Conservation (phyloP, 2,113 vertebrate genomes). For the Cacatua alba region DNA sequence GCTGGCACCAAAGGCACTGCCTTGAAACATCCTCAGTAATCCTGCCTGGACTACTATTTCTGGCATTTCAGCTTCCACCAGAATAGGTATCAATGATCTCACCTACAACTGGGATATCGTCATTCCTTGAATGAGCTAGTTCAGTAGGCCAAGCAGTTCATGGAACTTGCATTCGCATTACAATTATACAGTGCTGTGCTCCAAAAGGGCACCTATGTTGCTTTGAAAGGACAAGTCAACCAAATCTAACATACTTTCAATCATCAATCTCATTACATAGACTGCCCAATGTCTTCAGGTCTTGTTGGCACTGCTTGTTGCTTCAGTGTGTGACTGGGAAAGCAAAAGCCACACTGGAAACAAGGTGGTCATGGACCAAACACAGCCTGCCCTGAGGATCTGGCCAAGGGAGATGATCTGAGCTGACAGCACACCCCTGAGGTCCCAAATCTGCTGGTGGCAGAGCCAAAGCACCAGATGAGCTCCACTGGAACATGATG, state of each 20-base stretch:
- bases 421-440: no score
- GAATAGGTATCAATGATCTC: not conserved
- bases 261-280: not conserved
- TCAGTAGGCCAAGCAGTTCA: not conserved
- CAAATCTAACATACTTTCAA: not conserved
- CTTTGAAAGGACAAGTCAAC: not conserved
- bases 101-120: not conserved
- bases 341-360: not conserved
- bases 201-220: not conserved
- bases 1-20: not conserved
- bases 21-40: not conserved
- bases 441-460: not conserved
- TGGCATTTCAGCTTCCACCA: not conserved
- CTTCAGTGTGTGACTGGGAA: not conserved
- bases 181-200: not conserved
- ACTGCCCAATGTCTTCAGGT: fast-evolving
- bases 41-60: not conserved
- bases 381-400: fast-evolving
- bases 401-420: not conserved
- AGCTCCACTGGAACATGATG: not conserved
- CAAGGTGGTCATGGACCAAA: fast-evolving
- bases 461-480: not conserved
- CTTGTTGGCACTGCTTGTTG: fast-evolving
- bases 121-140: not conserved
- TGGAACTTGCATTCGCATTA: not conserved